Percentiles rank a stretch among this genome's conserved stretches.
Evolutionary conservation across 2,888 invertebrate genomes (phyloP).

Genomic region (Dasysyrphus albostriatus): DNA sequence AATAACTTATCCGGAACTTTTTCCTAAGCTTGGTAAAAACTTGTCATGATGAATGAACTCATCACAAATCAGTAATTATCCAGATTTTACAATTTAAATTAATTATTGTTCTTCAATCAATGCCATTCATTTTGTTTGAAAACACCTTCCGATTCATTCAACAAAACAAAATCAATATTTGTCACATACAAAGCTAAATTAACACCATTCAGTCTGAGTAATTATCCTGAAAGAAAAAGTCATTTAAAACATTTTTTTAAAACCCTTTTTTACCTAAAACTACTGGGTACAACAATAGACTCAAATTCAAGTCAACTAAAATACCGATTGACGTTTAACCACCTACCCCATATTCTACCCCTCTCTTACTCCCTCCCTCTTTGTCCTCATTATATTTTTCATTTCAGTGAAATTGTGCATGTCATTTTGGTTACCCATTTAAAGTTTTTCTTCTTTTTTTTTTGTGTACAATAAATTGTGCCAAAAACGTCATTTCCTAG

Average conservation of each 20-base stretch:
- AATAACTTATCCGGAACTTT: no score
- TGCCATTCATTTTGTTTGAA: no score
- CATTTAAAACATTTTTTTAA: neutral
- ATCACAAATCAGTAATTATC: no score
- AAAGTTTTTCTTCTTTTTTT: conserved; percentile 1
- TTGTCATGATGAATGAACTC: no score
- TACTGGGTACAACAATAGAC: neutral
- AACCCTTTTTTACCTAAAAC: neutral
- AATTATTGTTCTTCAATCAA: no score
- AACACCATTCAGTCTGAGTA: neutral
- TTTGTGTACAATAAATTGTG: conserved; percentile 10
- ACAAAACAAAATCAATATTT: neutral
- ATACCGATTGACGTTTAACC: conserved; percentile 1
- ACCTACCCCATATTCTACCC: neutral
- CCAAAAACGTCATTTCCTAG: conserved; percentile 34
- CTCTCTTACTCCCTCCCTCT: neutral
- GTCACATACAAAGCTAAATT: neutral
- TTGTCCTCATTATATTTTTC: conserved; percentile 10
- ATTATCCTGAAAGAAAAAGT: neutral
- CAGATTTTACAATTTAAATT: no score
- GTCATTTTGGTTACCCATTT: conserved; percentile 28
- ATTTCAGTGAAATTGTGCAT: conserved; percentile 23
- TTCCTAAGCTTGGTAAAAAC: no score
- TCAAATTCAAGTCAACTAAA: neutral
- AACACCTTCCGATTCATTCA: neutral